These are phyloP conservation scores for Brachionus rotundiformis DNA, from an alignment of 1,140 invertebrate species.

Conservation along the genomic window DNA sequence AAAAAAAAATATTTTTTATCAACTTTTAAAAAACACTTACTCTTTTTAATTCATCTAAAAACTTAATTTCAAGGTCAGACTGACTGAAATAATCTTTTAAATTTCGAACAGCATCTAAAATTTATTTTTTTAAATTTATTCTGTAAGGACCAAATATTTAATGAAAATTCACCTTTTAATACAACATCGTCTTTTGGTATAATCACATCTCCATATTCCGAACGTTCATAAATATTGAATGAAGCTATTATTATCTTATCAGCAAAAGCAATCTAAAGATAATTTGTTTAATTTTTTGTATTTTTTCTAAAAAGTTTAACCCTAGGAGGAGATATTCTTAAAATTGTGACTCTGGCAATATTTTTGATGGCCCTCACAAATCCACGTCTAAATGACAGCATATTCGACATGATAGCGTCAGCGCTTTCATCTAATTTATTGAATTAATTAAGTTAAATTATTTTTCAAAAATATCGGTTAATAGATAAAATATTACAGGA, in stretches of 20 bases:
- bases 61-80: background rate
- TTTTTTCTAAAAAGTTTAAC: background rate
- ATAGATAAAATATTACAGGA: background rate
- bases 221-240: background rate
- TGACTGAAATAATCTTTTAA: background rate
- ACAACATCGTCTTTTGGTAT: background rate
- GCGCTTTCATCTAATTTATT: no score
- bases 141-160: no score
- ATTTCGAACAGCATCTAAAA: constrained; percentile 37
- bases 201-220: constrained; percentile 11
- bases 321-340: background rate
- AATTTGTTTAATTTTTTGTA: no score
- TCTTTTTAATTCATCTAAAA: constrained; percentile 12
- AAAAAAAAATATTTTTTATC: background rate
- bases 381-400: background rate
- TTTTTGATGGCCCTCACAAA: background rate
- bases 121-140: background rate
- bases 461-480: background rate
- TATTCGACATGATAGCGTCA: background rate
- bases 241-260: background rate
- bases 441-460: background rate
- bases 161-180: background rate
- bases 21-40: constrained; percentile 25
- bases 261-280: background rate
- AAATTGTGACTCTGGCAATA: background rate